These are phyloP conservation scores for Triplophysa bombifrons DNA, from an alignment of 2,797 vertebrate species.

Conservation along the genomic window DNA sequence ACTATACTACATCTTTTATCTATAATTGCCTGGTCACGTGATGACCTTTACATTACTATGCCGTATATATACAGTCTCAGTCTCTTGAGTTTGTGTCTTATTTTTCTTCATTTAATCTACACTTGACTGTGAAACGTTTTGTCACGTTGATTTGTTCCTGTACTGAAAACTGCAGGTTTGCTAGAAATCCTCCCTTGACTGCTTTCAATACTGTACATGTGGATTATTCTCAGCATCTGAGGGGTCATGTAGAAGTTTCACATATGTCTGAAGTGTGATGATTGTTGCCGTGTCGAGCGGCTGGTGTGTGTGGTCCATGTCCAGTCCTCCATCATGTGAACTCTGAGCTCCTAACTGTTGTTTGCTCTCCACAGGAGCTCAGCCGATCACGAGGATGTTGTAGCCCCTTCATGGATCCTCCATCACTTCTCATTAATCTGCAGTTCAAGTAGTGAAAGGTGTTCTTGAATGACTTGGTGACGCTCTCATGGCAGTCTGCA, in stretches of 20 bases:
- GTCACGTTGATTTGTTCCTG: too few species aligned
- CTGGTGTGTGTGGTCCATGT: conserved; percentile 12
- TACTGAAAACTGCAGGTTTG: neutral
- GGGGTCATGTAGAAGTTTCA: neutral
- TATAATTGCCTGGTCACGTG: too few species aligned
- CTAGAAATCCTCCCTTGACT: neutral
- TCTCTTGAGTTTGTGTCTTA: too few species aligned
- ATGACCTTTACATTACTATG: too few species aligned
- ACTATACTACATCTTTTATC: too few species aligned
- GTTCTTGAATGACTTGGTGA: neutral
- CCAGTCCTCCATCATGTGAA: neutral
- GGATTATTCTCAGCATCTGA: neutral
- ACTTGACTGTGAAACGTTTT: too few species aligned
- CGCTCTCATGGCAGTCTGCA: neutral
- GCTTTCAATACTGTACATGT: neutral
- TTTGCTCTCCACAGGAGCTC: conserved; percentile 3
- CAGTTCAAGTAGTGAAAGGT: neutral
- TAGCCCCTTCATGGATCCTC: neutral
- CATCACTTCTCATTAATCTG: neutral
- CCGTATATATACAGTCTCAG: too few species aligned
- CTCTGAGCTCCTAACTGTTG: neutral
- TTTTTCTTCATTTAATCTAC: too few species aligned
- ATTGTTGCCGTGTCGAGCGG: too few species aligned
- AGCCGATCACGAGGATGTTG: neutral
- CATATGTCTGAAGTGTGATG: neutral